These are phyloP conservation scores for Caenorhabditis briggsae DNA, from an alignment of 1,140 invertebrate genomes.

Conservation along the genomic window DNA sequence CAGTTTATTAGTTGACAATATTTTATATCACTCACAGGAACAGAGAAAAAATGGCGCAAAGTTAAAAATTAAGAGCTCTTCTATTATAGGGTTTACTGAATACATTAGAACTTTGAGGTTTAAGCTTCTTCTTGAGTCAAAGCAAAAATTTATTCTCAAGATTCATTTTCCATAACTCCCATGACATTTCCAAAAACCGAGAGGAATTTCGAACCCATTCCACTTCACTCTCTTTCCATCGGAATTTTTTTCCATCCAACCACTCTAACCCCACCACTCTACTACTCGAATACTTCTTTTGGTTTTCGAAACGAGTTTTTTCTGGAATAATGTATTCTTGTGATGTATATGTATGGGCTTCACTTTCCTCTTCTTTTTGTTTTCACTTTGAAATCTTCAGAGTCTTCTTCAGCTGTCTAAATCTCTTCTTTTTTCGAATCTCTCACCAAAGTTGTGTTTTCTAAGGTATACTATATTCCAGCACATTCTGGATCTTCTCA, in stretches of 20 bases:
- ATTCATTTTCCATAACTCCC: no score
- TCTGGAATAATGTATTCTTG: slow-evolving; percentile 16
- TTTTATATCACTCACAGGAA: no score
- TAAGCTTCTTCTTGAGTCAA: no score
- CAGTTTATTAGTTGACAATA: no score
- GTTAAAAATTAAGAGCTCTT: no score
- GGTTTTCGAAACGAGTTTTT: background rate
- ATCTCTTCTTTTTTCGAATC: background rate
- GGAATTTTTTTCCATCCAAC: background rate
- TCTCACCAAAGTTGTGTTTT: no score
- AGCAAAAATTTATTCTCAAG: no score
- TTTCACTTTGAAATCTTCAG: background rate
- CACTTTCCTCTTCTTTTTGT: background rate
- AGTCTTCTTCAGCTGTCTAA: background rate
- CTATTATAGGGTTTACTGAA: no score
- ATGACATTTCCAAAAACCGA: slow-evolving; percentile 20
- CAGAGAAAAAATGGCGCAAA: no score
- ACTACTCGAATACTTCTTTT: background rate
- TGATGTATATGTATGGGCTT: background rate
- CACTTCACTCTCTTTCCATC: slow-evolving; percentile 37
- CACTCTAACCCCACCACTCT: background rate
- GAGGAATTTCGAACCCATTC: slow-evolving; percentile 20
- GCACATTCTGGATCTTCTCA: no score
- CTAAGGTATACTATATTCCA: no score
- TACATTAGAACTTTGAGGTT: no score